Evolutionary conservation across 2,113 vertebrate species (phyloP).

Genomic region (Tetrax tetrax): DNA sequence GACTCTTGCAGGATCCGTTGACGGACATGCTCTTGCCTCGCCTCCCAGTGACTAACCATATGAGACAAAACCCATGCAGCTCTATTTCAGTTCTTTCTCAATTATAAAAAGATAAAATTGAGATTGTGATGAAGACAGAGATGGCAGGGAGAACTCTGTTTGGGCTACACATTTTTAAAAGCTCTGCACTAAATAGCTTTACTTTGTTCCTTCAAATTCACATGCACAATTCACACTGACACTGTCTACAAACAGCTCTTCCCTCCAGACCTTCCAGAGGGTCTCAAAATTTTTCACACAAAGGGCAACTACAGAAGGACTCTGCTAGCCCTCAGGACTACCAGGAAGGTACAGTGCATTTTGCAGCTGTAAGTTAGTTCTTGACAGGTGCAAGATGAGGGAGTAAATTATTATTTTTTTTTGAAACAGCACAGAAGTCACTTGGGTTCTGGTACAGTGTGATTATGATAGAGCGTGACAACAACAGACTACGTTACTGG

Average conservation of each 20-base stretch:
- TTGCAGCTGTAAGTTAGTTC: not conserved
- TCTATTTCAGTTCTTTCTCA: not conserved
- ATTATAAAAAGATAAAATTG: not conserved
- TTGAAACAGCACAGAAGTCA: not conserved
- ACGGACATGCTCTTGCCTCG: not conserved
- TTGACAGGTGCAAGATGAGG: not conserved
- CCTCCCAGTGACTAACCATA: not conserved
- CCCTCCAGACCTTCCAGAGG: not conserved
- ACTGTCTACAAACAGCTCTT: not conserved
- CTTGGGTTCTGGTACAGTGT: not conserved
- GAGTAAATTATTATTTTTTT: not conserved
- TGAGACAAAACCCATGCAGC: not conserved
- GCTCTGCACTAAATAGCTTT: not conserved
- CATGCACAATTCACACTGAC: not conserved
- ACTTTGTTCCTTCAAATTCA: not conserved
- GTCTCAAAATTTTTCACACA: not conserved
- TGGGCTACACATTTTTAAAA: not conserved
- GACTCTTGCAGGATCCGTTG: not conserved
- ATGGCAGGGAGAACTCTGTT: not conserved
- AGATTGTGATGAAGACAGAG: not conserved
- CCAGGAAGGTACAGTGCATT: not conserved
- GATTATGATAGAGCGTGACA: accelerated
- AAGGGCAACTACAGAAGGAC: not conserved
- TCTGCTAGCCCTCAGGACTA: not conserved
- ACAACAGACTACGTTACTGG: not conserved